Evolutionary conservation across 2,113 vertebrate species (phyloP).

Genomic region (Nannobrachium achirus): DNA sequence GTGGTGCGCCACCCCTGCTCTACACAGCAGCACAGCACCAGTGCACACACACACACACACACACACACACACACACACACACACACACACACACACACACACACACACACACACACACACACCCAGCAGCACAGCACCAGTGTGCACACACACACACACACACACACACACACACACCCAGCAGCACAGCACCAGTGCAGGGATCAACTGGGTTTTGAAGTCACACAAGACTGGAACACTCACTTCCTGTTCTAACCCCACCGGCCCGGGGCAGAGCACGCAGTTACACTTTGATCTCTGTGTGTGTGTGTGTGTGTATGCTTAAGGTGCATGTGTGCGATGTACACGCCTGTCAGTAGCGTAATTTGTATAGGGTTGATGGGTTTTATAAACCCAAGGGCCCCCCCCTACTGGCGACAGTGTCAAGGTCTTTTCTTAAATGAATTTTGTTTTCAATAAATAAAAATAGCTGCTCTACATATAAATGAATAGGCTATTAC

Average conservation of each 20-base stretch:
- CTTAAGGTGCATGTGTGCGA: constrained; percentile 13
- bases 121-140: constrained; percentile 23
- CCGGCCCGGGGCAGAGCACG: constrained; percentile 52
- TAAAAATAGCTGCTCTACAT: too few species aligned
- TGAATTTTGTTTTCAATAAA: too few species aligned
- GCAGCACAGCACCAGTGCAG: constrained; percentile 29
- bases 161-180: constrained; percentile 20
- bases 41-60: neutral
- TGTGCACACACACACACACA: constrained; percentile 32
- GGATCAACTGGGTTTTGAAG: constrained; percentile 70
- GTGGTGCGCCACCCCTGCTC: too few species aligned
- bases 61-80: constrained; percentile 18
- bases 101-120: constrained; percentile 22
- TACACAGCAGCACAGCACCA: too few species aligned
- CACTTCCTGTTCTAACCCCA: constrained; percentile 67
- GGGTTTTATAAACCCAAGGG: too few species aligned
- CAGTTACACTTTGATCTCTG: constrained; percentile 62
- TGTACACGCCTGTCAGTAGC: too few species aligned
- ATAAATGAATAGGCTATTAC: too few species aligned
- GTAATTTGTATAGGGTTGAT: too few species aligned
- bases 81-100: constrained; percentile 24
- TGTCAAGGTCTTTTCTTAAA: too few species aligned
- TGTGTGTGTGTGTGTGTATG: constrained; percentile 17
- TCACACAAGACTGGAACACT: constrained; percentile 60
- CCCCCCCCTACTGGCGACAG: too few species aligned